Conservation (phyloP, 2,113 vertebrate genomes). For the Xiphias gladius region DNA sequence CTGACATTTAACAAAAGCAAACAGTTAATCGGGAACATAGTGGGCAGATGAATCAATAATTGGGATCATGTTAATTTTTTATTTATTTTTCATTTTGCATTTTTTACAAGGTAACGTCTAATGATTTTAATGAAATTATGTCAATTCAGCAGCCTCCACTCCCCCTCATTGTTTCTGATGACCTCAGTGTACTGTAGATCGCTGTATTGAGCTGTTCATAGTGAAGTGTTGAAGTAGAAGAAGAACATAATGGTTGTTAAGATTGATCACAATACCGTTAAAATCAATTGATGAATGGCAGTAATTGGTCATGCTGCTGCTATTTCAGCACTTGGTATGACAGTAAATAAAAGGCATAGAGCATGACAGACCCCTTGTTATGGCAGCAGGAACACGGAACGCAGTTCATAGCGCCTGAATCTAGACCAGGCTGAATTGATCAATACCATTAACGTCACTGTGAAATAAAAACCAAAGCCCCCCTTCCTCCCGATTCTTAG, state of each 20-base stretch:
- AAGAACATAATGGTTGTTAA: constrained; percentile 38
- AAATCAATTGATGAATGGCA: constrained; percentile 66
- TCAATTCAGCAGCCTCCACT: constrained; percentile 13
- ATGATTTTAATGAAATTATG: constrained; percentile 34
- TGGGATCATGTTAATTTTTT: background rate
- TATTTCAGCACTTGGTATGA: constrained; percentile 52
- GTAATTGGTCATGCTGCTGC: constrained; percentile 56
- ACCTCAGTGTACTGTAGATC: constrained; percentile 52
- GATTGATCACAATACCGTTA: constrained; percentile 55
- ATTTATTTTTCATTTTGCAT: too few relatives aligned
- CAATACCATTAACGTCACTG: constrained; percentile 39
- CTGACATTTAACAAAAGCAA: background rate
- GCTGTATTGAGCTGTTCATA: constrained; percentile 50
- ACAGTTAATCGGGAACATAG: background rate
- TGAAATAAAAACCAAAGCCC: constrained; percentile 24
- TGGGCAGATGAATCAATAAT: background rate
- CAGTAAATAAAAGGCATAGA: constrained; percentile 60
- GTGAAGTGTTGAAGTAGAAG: constrained; percentile 38
- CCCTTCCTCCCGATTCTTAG: background rate
- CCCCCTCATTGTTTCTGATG: constrained; percentile 44
- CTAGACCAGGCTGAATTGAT: constrained; percentile 48
- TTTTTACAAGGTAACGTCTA: background rate
- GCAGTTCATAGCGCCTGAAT: constrained; percentile 45
- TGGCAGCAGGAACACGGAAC: constrained; percentile 10
- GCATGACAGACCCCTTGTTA: constrained; percentile 49